Conservation (phyloP, 2,888 invertebrate genomes). For the Labia minor region DNA sequence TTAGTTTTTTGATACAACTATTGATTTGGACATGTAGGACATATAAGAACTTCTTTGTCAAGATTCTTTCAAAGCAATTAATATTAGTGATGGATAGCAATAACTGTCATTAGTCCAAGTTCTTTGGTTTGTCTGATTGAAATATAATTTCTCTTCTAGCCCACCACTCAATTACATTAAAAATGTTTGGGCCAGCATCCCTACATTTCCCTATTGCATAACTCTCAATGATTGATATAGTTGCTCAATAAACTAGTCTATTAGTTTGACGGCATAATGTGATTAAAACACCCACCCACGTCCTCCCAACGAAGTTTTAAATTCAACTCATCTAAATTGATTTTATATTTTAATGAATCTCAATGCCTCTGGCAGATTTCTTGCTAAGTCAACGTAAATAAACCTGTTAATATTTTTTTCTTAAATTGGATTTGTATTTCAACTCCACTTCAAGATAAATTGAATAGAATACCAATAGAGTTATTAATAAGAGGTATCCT, state of each 20-base stretch:
- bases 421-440: too few species aligned
- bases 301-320: not conserved
- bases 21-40: too few species aligned
- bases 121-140: not conserved
- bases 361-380: not conserved
- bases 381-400: not conserved
- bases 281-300: constrained; percentile 7
- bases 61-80: not conserved
- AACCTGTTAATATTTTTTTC: too few species aligned
- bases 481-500: too few species aligned
- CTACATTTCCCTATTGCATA: not conserved
- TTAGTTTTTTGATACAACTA: too few species aligned
- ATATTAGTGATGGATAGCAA: constrained; percentile 1
- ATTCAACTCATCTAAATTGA: not conserved
- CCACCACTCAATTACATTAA: not conserved
- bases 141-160: not conserved
- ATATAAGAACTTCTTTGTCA: too few species aligned
- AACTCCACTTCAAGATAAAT: too few species aligned
- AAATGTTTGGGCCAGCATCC: not conserved
- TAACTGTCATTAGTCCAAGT: not conserved
- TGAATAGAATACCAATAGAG: too few species aligned
- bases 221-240: not conserved
- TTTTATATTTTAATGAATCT: not conserved
- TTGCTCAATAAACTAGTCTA: constrained; percentile 7
- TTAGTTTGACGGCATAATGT: constrained; percentile 2